Percentiles rank a stretch among this genome's conserved stretches.
These are phyloP conservation scores for Drosophila parthenogenetica DNA, from an alignment of 2,888 invertebrate genomes.

Conservation along the genomic window DNA sequence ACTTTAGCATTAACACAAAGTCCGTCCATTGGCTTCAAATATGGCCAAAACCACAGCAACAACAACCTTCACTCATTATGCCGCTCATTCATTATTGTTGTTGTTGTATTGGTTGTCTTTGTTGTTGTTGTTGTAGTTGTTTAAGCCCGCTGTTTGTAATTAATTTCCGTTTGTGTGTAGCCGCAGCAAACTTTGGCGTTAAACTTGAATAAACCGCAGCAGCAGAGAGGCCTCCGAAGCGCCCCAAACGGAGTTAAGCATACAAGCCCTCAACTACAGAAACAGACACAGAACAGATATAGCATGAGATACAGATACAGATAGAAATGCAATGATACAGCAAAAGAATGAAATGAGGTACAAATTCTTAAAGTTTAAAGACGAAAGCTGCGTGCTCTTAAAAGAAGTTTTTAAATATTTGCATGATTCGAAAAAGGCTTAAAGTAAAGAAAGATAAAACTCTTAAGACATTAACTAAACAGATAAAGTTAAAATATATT, in stretches of 20 bases:
- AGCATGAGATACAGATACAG: slow-evolving; percentile 19
- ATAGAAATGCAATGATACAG: slow-evolving; percentile 35
- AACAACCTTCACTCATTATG: slow-evolving; percentile 66
- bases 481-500: not conserved
- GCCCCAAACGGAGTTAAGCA: slow-evolving; percentile 17
- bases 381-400: slow-evolving; percentile 21
- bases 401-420: not conserved
- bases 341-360: slow-evolving; percentile 19
- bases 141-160: slow-evolving; percentile 76
- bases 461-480: too few species aligned
- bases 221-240: slow-evolving; percentile 41
- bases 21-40: slow-evolving; percentile 38
- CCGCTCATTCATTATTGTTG: slow-evolving; percentile 60
- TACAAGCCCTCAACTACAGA: slow-evolving; percentile 16
- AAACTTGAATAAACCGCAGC: slow-evolving; percentile 71
- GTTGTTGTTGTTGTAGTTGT: slow-evolving; percentile 35
- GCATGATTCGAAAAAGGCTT: too few species aligned
- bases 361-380: not conserved
- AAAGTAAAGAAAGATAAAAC: too few species aligned
- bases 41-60: slow-evolving; percentile 28
- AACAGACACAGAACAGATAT: slow-evolving; percentile 2
- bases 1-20: slow-evolving; percentile 9
- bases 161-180: slow-evolving; percentile 78
- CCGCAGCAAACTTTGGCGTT: slow-evolving; percentile 67
- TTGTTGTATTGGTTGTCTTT: slow-evolving; percentile 18